Percentiles rank a stretch among this genome's conserved stretches.
Conservation (phyloP, 2,797 vertebrate genomes). For the Hozukius guyotensis region DNA sequence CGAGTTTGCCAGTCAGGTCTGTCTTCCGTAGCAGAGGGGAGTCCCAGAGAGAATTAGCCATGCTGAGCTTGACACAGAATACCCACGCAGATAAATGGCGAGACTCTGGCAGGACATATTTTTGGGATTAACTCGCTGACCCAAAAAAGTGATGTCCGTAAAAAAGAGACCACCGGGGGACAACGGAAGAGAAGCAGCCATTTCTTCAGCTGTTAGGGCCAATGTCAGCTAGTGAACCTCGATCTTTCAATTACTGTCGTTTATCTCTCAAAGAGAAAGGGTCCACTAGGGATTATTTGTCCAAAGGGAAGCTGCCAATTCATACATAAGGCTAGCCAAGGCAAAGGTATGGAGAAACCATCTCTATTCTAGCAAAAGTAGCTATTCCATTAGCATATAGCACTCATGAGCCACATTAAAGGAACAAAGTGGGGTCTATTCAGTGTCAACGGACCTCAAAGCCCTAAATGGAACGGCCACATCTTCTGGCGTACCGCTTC, state of each 20-base stretch:
- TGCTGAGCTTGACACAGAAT: slow-evolving; percentile 78
- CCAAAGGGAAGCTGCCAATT: slow-evolving; percentile 34
- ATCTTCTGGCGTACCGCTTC: slow-evolving; percentile 21
- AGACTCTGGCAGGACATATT: slow-evolving; percentile 81
- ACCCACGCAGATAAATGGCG: slow-evolving; percentile 81
- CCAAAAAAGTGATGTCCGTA: slow-evolving; percentile 80
- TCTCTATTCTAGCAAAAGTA: slow-evolving; percentile 23
- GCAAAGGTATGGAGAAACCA: slow-evolving; percentile 36
- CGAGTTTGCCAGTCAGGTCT: slow-evolving; percentile 76
- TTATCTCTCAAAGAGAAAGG: slow-evolving; percentile 43
- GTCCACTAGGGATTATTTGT: slow-evolving; percentile 39
- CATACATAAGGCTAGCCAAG: slow-evolving; percentile 39
- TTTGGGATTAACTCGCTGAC: slow-evolving; percentile 85
- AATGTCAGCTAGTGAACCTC: slow-evolving; percentile 53
- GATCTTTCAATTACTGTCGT: slow-evolving; percentile 59
- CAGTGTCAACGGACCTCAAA: slow-evolving; percentile 21
- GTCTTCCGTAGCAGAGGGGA: slow-evolving; percentile 65
- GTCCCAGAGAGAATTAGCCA: slow-evolving; percentile 79
- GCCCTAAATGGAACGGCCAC: slow-evolving; percentile 13
- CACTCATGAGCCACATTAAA: slow-evolving; percentile 25
- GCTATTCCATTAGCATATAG: slow-evolving; percentile 21
- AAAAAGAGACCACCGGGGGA: slow-evolving; percentile 74
- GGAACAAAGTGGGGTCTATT: slow-evolving; percentile 37
- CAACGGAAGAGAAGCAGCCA: slow-evolving; percentile 57
- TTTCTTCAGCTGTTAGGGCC: slow-evolving; percentile 65